These are phyloP conservation scores for Pristionchus exspectatus DNA, from an alignment of 2,888 invertebrate genomes.

Conservation along the genomic window DNA sequence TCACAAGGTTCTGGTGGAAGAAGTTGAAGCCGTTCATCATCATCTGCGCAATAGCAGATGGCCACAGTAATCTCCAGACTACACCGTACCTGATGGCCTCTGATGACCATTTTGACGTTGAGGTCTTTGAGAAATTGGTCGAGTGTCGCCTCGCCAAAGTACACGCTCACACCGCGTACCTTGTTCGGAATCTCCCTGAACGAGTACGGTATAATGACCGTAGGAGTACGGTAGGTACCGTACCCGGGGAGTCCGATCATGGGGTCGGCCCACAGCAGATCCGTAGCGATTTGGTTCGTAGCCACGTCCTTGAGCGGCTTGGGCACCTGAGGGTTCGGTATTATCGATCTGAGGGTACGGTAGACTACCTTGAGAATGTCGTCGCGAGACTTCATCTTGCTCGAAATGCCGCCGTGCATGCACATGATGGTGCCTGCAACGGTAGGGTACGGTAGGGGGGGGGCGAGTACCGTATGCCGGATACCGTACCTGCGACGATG, in stretches of 20 bases:
- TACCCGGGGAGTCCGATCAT: not conserved
- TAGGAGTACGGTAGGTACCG: not conserved
- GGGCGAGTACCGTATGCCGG: too few species aligned
- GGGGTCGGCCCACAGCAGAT: constrained; percentile 5
- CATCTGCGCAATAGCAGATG: not conserved
- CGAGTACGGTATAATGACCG: not conserved
- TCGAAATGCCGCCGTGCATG: constrained; percentile 3
- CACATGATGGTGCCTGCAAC: not conserved
- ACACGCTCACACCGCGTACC: constrained; percentile 5
- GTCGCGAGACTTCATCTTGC: not conserved
- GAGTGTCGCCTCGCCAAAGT: not conserved
- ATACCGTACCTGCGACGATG: not conserved
- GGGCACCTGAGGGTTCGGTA: not conserved
- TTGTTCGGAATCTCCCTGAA: not conserved
- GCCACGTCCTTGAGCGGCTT: not conserved
- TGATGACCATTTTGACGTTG: not conserved
- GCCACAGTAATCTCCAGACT: not conserved
- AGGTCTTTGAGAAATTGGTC: not conserved
- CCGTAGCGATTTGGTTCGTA: not conserved
- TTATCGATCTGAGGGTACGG: too few species aligned
- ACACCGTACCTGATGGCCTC: constrained; percentile 5
- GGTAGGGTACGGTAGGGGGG: too few species aligned
- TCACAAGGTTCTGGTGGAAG: not conserved
- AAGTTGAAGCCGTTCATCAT: constrained; percentile 20
- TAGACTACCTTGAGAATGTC: not conserved